Evolutionary conservation across 2,797 vertebrate genomes (phyloP).

Genomic region (Zalophus californianus): DNA sequence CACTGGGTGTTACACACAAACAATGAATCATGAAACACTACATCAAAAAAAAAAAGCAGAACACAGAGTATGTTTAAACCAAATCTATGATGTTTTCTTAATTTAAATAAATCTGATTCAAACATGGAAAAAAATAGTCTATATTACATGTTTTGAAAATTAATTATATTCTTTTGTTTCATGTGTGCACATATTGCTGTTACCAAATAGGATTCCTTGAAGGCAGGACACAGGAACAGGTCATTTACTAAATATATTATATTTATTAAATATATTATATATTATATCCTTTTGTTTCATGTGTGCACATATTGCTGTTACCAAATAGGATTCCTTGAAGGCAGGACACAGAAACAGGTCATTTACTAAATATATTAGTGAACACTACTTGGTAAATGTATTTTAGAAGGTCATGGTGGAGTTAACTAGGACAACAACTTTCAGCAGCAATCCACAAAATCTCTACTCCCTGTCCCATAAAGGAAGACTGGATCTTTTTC

Average conservation of each 20-base stretch:
- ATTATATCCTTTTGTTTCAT: background rate
- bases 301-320: background rate
- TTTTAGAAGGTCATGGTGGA: background rate
- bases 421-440: constrained; percentile 5
- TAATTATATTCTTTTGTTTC: constrained; percentile 20
- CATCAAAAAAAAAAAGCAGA: too few species aligned
- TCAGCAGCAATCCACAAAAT: background rate
- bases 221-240: background rate
- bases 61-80: too few species aligned
- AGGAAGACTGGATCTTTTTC: constrained; percentile 5
- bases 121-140: background rate
- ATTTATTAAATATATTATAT: background rate
- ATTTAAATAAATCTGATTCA: too few species aligned
- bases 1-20: too few species aligned
- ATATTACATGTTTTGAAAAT: background rate
- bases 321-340: background rate
- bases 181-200: background rate
- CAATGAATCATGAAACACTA: too few species aligned
- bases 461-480: background rate
- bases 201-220: background rate
- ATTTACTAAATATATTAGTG: constrained; percentile 27
- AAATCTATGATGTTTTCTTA: too few species aligned
- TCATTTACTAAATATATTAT: constrained; percentile 12
- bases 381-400: background rate
- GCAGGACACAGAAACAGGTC: background rate